Base-by-base conservation (phyloP, 2,797 vertebrate genomes). In the Crocidura indochinensis region DNA sequence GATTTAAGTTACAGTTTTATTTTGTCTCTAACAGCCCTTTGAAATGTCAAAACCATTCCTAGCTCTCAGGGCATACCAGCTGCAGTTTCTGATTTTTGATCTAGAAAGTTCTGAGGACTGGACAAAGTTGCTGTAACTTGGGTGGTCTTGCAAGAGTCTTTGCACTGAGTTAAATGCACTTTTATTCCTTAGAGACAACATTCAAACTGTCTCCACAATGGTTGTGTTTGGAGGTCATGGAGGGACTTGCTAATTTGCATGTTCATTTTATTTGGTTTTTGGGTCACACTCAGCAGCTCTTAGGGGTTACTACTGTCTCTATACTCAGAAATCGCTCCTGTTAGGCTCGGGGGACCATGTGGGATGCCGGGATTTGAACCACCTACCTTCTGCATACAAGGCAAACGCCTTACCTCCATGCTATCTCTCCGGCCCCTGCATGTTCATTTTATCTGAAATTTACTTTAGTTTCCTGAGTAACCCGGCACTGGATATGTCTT, bases 71-170 rank as follows among this genome's bases (percentile, higher is more conserved):
- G 47, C 19, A 19, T 9, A 20, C 12, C 24, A 26, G 24, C 20
- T 14, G 3, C n/a, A 62, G 72, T 72, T 80, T 94, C 44, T 77
- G 69, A 84, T 10, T 75, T 44, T 85, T 91, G 51, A 47, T 29
- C 71, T 67, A 60, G 65, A 94, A 65, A 19, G 31, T 76, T 69
- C 44, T 64, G 27, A 90, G 38, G 49, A 73, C 26, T 38, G 19
- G 29, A 74, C 44, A 75, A 38, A 74, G 11, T 69, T 27, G 15
- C 46, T 77, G 8, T 62, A 15, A 47, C 38, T 67, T 38, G 44
- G 29, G 20, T 73, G 53, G 87, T 82, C 56, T 60, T 60, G 56
- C 56, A 60, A 60, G 27, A 24, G 29, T 83, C 38, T 82, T 19
- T 24, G 62, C 5, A 1, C 1, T 27, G 8, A 0, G 26, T 26